These are phyloP conservation scores for Emmelina monodactyla DNA, from an alignment of 2,888 invertebrate species.

Conservation along the genomic window DNA sequence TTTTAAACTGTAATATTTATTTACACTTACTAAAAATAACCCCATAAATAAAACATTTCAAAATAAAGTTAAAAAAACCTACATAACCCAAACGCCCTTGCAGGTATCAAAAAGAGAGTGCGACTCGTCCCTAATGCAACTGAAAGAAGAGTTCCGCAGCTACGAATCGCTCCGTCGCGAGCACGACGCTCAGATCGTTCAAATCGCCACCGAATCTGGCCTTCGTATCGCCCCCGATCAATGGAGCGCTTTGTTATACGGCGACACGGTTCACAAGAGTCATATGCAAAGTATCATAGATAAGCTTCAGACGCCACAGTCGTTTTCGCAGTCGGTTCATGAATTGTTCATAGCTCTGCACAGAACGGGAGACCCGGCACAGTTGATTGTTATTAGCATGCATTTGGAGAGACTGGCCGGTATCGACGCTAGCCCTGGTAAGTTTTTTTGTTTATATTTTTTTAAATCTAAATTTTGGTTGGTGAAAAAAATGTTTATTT, in stretches of 20 bases:
- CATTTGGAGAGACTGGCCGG: constrained; percentile 85
- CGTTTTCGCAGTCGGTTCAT: constrained; percentile 89
- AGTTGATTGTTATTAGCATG: constrained; percentile 77
- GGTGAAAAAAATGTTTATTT: no score
- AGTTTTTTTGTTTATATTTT: constrained; percentile 9
- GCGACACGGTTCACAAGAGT: constrained; percentile 93
- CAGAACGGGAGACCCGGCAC: constrained; percentile 82
- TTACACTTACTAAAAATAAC: no score
- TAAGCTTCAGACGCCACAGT: constrained; percentile 92
- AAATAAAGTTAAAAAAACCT: no score
- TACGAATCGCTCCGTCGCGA: constrained; percentile 93
- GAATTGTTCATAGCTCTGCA: constrained; percentile 91
- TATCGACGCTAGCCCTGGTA: constrained; percentile 86
- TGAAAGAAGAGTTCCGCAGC: constrained; percentile 95
- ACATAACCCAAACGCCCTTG: no score
- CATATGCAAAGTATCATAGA: constrained; percentile 93
- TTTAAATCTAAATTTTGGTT: neutral
- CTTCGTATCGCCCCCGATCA: constrained; percentile 97
- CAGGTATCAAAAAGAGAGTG: constrained; percentile 95
- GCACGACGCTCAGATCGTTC: constrained; percentile 98
- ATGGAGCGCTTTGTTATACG: constrained; percentile 96
- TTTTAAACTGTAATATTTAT: no score
- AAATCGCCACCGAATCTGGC: constrained; percentile 97
- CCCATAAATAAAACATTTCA: no score
- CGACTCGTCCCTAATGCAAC: constrained; percentile 96